Evolutionary conservation across 2,797 vertebrate species (phyloP).

Genomic region (Sebastes oblongus): DNA sequence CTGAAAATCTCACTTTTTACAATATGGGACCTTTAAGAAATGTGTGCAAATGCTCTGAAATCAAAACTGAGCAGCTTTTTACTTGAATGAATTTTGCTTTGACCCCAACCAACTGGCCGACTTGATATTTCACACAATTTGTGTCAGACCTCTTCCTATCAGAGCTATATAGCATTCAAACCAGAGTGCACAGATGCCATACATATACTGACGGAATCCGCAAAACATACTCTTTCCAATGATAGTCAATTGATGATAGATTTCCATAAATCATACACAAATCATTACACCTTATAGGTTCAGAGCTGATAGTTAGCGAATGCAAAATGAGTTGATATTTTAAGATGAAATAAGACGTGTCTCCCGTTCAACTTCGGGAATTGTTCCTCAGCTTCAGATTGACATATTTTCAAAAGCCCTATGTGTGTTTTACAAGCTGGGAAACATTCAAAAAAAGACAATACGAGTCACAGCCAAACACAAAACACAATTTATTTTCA

Average conservation of each 20-base stretch:
- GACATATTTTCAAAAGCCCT: not conserved
- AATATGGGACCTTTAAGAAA: no score
- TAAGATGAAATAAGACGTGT: not conserved
- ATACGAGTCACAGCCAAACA: not conserved
- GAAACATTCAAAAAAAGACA: not conserved
- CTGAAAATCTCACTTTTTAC: not conserved
- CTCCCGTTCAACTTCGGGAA: not conserved
- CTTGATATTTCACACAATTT: not conserved
- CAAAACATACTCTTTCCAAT: not conserved
- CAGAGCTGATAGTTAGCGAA: not conserved
- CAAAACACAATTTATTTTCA: constrained; percentile 3
- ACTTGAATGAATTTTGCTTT: no score
- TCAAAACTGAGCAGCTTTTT: not conserved
- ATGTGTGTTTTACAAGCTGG: not conserved
- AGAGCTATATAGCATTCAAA: not conserved
- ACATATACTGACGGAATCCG: not conserved
- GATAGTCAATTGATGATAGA: not conserved
- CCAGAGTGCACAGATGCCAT: not conserved
- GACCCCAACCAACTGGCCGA: no score
- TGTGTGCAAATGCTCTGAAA: not conserved
- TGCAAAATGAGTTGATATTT: not conserved
- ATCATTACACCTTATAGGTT: not conserved
- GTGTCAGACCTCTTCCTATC: not conserved
- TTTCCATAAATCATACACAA: not conserved
- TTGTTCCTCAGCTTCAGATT: not conserved